Percentiles rank a stretch among this genome's conserved stretches.
Evolutionary conservation across 2,888 invertebrate species (phyloP).

Genomic region (Troides oblongomaculatus): DNA sequence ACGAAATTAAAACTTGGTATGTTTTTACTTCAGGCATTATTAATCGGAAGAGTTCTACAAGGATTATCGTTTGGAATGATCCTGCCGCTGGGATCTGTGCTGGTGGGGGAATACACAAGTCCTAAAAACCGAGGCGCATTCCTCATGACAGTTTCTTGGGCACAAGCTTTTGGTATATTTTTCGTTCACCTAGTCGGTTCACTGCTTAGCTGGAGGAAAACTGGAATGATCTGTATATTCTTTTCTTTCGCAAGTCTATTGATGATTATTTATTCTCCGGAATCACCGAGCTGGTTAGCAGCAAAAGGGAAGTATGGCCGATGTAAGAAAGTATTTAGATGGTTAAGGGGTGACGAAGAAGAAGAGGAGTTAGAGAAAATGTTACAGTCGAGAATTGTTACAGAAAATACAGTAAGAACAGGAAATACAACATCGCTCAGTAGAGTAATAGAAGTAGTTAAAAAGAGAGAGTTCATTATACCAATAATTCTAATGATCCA

Average conservation of each 20-base stretch:
- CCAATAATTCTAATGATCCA: constrained; percentile 79
- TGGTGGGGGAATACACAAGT: constrained; percentile 76
- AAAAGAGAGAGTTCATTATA: constrained; percentile 71
- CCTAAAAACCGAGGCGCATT: constrained; percentile 81
- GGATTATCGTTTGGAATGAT: constrained; percentile 75
- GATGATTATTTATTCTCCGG: constrained; percentile 68
- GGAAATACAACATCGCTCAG: constrained; percentile 33
- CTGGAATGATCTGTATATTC: constrained; percentile 68
- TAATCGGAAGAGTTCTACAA: constrained; percentile 54
- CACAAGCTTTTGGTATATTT: constrained; percentile 80
- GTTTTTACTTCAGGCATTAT: constrained; percentile 45
- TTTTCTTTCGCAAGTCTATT: constrained; percentile 68
- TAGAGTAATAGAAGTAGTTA: constrained; percentile 38
- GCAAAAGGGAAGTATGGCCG: constrained; percentile 72
- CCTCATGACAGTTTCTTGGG: constrained; percentile 77
- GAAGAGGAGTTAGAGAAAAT: constrained; percentile 58
- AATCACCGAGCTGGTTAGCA: constrained; percentile 83
- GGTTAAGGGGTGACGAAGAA: constrained; percentile 75
- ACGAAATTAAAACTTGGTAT: neutral
- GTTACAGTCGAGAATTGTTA: constrained; percentile 46
- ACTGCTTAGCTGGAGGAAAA: constrained; percentile 74
- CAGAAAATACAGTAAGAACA: constrained; percentile 37
- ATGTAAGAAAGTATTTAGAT: constrained; percentile 75
- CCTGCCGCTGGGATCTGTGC: constrained; percentile 67
- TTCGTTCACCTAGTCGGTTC: constrained; percentile 81